Evolutionary conservation across 2,888 invertebrate species (phyloP).

Genomic region (Lagria hirta): DNA sequence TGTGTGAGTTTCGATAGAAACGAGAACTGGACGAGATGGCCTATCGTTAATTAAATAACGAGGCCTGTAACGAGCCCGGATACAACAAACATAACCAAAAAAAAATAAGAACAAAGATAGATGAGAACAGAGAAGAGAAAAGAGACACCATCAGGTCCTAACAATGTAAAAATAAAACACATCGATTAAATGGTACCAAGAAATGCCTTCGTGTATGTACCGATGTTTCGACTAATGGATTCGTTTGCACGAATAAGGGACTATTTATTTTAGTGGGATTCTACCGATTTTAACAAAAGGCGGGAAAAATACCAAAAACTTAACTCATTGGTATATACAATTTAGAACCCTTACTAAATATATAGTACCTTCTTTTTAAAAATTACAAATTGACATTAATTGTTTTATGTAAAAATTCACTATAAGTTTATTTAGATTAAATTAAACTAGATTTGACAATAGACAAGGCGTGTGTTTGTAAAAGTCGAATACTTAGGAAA

Average conservation of each 20-base stretch:
- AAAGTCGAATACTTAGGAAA: no score
- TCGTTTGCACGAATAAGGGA: conserved; percentile 38
- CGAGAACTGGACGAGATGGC: conserved; percentile 48
- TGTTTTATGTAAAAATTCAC: no score
- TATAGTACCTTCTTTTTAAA: no score
- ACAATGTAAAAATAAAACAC: conserved; percentile 50
- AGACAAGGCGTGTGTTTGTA: no score
- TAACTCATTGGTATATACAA: no score
- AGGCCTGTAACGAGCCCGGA: conserved; percentile 48
- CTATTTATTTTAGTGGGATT: conserved; percentile 19
- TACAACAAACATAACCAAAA: conserved; percentile 36
- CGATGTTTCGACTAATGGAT: conserved; percentile 46
- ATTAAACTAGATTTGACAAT: no score
- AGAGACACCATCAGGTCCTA: conserved; percentile 47
- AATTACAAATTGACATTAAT: no score
- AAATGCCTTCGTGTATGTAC: conserved; percentile 45
- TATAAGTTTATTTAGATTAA: no score
- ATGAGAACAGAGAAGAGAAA: conserved; percentile 34
- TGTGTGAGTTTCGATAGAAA: conserved; percentile 55
- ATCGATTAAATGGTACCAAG: conserved; percentile 47
- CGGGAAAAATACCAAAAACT: no score
- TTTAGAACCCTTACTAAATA: no score
- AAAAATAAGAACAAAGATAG: conserved; percentile 36
- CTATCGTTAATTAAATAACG: conserved; percentile 55
- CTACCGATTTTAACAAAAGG: no score